phyloP scores from a whole-genome alignment of 2,797 vertebrate genomes.

The Silurus lanzhouensis region DNA sequence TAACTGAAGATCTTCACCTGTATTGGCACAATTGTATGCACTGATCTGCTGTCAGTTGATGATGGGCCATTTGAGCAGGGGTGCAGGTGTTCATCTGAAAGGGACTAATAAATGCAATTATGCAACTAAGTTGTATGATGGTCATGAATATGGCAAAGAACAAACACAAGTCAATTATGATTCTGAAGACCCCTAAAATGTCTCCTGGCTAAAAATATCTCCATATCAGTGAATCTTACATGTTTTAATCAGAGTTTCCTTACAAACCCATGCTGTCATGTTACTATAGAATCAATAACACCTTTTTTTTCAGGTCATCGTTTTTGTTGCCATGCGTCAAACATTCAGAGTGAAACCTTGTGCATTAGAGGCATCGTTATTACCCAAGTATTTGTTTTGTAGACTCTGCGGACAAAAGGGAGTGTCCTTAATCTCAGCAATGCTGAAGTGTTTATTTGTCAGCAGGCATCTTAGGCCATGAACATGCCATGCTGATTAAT shows the following conservation, averaged over 20 bases:
- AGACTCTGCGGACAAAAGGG: constrained; percentile 11
- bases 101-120: too few relatives aligned
- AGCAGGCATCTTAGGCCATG: constrained; percentile 9
- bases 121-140: too few relatives aligned
- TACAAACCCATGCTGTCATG: neutral
- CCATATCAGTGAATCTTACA: neutral
- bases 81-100: neutral
- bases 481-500: constrained; percentile 39
- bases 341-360: constrained; percentile 14
- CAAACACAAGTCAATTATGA: neutral
- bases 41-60: neutral
- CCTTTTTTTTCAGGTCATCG: neutral
- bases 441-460: constrained; percentile 39
- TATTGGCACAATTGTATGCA: neutral
- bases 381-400: constrained; percentile 40
- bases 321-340: neutral
- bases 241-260: neutral
- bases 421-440: constrained; percentile 27
- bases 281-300: neutral
- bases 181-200: neutral
- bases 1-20: neutral
- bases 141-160: too few relatives aligned
- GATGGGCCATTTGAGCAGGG: neutral
- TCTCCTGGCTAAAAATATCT: neutral
- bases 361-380: constrained; percentile 10